Conservation (phyloP, 2,888 invertebrate genomes). For the Sarcophaga rosellei region DNA sequence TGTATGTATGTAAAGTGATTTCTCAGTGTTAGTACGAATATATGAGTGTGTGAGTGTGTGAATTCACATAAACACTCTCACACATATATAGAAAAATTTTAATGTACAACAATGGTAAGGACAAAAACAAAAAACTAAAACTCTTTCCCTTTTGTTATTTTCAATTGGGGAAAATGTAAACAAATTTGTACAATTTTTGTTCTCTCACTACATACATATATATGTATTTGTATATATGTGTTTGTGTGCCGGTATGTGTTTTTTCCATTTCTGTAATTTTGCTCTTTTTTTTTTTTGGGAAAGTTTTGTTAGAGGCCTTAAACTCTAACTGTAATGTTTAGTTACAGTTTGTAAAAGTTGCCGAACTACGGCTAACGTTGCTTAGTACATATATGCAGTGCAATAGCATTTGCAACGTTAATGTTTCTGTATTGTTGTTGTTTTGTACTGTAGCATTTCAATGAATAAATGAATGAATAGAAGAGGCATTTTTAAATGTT, state of each 20-base stretch:
- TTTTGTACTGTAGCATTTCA: slow-evolving; percentile 31
- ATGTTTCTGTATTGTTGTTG: slow-evolving; percentile 28
- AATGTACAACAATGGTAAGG: slow-evolving; percentile 3
- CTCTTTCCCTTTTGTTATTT: slow-evolving; percentile 64
- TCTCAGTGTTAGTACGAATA: too few species aligned
- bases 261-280: slow-evolving; percentile 2
- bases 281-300: neutral
- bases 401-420: neutral
- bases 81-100: neutral
- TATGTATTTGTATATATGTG: too few species aligned
- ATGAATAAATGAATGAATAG: slow-evolving; percentile 62
- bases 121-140: neutral
- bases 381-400: neutral
- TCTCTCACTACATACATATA: neutral
- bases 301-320: slow-evolving; percentile 23
- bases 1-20: too few species aligned
- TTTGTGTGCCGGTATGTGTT: too few species aligned
- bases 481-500: slow-evolving; percentile 58
- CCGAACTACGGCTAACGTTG: neutral
- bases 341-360: slow-evolving; percentile 28
- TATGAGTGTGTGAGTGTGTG: too few species aligned
- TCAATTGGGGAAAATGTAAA: slow-evolving; percentile 66
- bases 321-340: slow-evolving; percentile 38
- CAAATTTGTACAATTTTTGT: slow-evolving; percentile 57
- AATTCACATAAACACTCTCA: neutral